Conservation (phyloP, 2,797 vertebrate genomes). For the Platalea minor region DNA sequence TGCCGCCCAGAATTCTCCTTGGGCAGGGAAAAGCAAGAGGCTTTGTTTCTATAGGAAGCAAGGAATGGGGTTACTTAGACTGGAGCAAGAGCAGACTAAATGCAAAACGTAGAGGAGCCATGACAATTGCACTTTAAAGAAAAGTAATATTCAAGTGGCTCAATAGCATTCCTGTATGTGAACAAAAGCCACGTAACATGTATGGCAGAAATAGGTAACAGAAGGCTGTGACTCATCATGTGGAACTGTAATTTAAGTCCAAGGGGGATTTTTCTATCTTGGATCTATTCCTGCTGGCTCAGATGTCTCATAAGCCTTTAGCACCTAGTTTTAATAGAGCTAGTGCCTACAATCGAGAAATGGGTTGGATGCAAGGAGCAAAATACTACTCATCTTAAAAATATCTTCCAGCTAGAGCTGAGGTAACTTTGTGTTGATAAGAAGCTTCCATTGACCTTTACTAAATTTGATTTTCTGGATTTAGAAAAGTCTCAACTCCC, state of each 20-base stretch:
- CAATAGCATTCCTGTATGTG: background rate
- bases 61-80: background rate
- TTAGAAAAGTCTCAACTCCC: conserved; percentile 45
- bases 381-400: conserved; percentile 44
- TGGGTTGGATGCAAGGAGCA: conserved; percentile 27
- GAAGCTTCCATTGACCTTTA: conserved; percentile 52
- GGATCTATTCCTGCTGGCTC: conserved; percentile 49
- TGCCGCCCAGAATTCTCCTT: background rate
- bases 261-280: conserved; percentile 45
- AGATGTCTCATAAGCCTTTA: conserved; percentile 54
- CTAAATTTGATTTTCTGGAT: conserved; percentile 55
- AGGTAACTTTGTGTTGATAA: conserved; percentile 23
- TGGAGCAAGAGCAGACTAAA: background rate
- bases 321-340: conserved; percentile 48
- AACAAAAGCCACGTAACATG: conserved; percentile 7
- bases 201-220: conserved; percentile 47
- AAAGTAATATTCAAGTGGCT: background rate
- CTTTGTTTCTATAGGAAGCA: background rate
- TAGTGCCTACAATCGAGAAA: conserved; percentile 8
- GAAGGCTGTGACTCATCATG: conserved; percentile 61
- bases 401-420: conserved; percentile 25
- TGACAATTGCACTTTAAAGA: background rate
- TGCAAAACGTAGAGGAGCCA: background rate
- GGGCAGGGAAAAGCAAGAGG: background rate
- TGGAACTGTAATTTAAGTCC: conserved; percentile 56